Base-by-base conservation (phyloP, 2,113 vertebrate species). In the Cynopterus brachyotis region DNA sequence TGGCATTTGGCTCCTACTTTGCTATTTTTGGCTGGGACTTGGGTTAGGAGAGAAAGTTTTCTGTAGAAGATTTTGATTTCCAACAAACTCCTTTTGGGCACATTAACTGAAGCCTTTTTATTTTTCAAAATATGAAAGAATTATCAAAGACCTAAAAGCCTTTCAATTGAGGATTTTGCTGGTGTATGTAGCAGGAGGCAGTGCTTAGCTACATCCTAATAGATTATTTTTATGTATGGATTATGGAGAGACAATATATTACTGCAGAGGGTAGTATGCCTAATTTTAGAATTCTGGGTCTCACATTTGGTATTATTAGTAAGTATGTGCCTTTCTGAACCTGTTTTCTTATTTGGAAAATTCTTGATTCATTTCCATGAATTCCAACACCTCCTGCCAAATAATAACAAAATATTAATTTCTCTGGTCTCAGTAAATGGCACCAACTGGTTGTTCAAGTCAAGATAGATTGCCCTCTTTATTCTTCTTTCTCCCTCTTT, bases 121-220 rank as follows among this genome's bases (percentile, higher is more conserved):
- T 64, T 85, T 95, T 79, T 95, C 59, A 81, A 82, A 92, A 62
- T 88, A 88, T 59, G 47, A 66, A 64, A 81, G 57, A 66, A 78
- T 86, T 55, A 20, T 57, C 64, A 92, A 64, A 91, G 72, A 85
- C 42, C 30, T 35, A 60, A 16, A 86, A 15, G 16, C 15, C 24
- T 91, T 78, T 64, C 30, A 64, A 1, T 32, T 91, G 64, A 86
- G 47, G 32, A 30, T 60, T 73, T 95, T 76, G 64, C 59, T 82
- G 28, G 12, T 66, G 6, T 81, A 40, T 55, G 20, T 60, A 45
- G 45, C 22, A 95, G 75, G 55, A 82, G 50, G n/a, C 60, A 30
- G 26, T 92, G 9, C 64, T 92, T 95, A 88, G 47, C 57, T 40
- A 30, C 35, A 75, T 50, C 3, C 16, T 78, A 70, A n/a, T 62